Evolutionary conservation across 2,888 invertebrate genomes (phyloP), one percentile per base, ranked within the genome.

Genomic region (Cephalotes varians): DNA sequence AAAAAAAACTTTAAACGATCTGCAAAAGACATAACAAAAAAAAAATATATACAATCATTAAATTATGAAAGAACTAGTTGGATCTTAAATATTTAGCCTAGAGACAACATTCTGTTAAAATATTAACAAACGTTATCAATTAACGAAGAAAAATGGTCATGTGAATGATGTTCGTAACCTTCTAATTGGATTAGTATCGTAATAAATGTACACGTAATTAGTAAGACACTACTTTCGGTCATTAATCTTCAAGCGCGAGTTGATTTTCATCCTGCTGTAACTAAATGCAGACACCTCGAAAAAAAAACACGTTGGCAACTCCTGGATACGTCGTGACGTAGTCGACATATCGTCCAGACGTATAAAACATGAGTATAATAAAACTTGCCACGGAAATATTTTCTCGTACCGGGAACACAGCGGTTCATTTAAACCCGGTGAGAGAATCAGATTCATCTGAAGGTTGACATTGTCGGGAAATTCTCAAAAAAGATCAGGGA

Each of bases 361-460:
- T 90, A 91, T 92, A 71, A 92, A 92, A 91, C 88, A 88, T 87
- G 89, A 86, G 86, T 91, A 89, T 93, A 93, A 93, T 92, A 91
- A 92, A 92, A 93, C 93, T 93, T 92, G 92, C 92, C 92, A 90
- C 90, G 87, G 90, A 91, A 92, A 92, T 92, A 92, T 92, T 93
- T 92, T 82, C 88, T 86, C 83, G 83, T 85, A 65, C 84, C 77
- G 72, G 5, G 15, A n/a, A 44, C 25, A 37, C 51, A 12, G 12
- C 9, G 54, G 28, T 40, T 54, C 67, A 34, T 67, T 67, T 67
- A 54, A 15, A 25, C 1, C 25, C n/a, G n/a, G 12, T n/a, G 12
- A 51, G 25, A 64, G 25, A 74, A 64, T 40, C 54, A 54, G 62
- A 56, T 34, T 25, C 40, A n/a, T 21, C 28, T 6, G 79, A 67